Percentiles rank a stretch among this genome's conserved stretches.
Evolutionary conservation across 1,140 invertebrate species (phyloP).

Genomic region (Cotesia chilonis): DNA sequence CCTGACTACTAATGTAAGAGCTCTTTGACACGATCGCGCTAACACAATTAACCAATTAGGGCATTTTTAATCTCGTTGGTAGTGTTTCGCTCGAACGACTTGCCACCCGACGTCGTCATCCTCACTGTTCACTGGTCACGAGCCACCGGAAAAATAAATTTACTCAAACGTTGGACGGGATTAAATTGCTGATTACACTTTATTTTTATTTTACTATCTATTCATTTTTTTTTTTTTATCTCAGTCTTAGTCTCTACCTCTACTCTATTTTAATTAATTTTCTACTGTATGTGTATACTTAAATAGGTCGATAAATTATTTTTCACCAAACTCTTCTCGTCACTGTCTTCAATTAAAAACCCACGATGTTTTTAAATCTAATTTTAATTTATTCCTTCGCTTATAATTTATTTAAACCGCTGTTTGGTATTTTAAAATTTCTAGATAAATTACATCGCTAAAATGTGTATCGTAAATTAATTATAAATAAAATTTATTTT

Average conservation of each 20-base stretch:
- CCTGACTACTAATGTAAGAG: not conserved
- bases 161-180: conserved; percentile 53
- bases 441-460: not conserved
- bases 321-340: conserved; percentile 4
- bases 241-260: conserved; percentile 32
- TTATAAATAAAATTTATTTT: conserved; percentile 3
- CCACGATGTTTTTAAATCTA: conserved; percentile 14
- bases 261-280: not conserved
- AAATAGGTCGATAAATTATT: too few relatives aligned
- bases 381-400: not conserved
- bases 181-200: conserved; percentile 63
- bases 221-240: conserved; percentile 5
- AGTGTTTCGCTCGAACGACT: conserved; percentile 31
- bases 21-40: conserved; percentile 43
- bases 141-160: conserved; percentile 60
- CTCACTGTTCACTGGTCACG: conserved; percentile 45
- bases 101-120: not conserved
- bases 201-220: conserved; percentile 38
- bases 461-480: not conserved
- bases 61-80: conserved; percentile 64
- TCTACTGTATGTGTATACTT: too few relatives aligned
- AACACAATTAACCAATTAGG: conserved; percentile 64
- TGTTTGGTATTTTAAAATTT: conserved; percentile 4
- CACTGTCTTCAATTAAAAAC: conserved; percentile 29
- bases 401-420: not conserved